Conservation (phyloP, 1,140 invertebrate genomes). For the Contarinia nasturtii region DNA sequence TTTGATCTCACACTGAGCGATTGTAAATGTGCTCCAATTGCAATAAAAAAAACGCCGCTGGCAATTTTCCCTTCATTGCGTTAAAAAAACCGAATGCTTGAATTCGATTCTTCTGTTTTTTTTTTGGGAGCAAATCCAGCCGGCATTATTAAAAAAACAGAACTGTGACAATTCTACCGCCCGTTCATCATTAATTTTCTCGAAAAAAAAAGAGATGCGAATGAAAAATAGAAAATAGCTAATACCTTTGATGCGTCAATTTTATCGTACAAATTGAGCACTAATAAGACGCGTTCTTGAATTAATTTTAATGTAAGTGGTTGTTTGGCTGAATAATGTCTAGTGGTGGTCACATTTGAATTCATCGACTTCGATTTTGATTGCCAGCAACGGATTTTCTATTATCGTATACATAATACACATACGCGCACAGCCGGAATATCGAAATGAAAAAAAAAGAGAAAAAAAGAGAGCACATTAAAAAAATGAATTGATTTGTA, state of each 20-base stretch:
- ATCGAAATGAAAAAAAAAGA: no score
- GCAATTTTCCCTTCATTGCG: no score
- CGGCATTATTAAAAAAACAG: no score
- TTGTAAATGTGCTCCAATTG: no score
- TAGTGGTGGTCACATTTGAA: constrained; percentile 5
- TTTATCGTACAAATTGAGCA: constrained; percentile 93
- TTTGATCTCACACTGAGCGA: no score
- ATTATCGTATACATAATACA: background rate
- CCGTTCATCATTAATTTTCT: no score
- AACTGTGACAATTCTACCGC: no score
- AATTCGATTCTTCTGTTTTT: no score
- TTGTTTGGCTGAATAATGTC: constrained; percentile 46
- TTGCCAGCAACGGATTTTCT: constrained; percentile 18
- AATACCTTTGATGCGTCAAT: constrained; percentile 79
- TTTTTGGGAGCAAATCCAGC: no score
- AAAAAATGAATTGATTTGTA: constrained; percentile 23
- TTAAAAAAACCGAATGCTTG: no score
- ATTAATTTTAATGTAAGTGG: constrained; percentile 68
- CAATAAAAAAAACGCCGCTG: no score
- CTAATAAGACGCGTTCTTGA: constrained; percentile 71
- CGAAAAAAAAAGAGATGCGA: no score
- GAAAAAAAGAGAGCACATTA: constrained; percentile 7
- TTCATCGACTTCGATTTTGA: constrained; percentile 10
- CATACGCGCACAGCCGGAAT: background rate
- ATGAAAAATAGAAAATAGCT: background rate